Percentiles rank a stretch among this genome's conserved stretches.
Evolutionary conservation across 2,888 invertebrate species (phyloP).

Genomic region (Phania funesta): DNA sequence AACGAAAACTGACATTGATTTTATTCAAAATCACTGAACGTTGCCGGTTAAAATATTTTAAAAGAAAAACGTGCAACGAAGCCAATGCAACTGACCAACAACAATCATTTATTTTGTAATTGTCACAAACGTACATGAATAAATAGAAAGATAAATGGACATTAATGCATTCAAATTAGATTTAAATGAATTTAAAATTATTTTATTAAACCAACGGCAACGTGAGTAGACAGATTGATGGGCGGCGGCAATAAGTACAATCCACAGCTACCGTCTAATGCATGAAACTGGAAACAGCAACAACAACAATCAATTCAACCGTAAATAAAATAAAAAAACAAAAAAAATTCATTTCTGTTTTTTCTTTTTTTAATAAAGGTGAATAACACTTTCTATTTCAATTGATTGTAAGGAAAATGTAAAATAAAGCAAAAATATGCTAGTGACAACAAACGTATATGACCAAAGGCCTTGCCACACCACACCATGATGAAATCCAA

Average conservation of each 20-base stretch:
- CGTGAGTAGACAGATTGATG: constrained; percentile 63
- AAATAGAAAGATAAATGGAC: constrained; percentile 22
- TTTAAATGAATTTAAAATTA: constrained; percentile 23
- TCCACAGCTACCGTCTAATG: background rate
- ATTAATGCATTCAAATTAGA: constrained; percentile 32
- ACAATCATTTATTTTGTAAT: constrained; percentile 23
- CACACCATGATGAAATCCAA: constrained; percentile 27
- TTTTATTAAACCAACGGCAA: constrained; percentile 28
- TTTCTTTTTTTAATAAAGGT: constrained; percentile 46
- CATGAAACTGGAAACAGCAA: background rate
- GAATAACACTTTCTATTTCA: constrained; percentile 64
- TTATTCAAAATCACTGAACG: too few species aligned
- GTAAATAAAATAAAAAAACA: constrained; percentile 24
- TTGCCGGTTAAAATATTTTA: too few species aligned
- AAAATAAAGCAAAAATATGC: background rate
- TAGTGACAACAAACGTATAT: constrained; percentile 18
- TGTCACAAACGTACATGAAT: constrained; percentile 34
- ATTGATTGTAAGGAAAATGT: constrained; percentile 4
- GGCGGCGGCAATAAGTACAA: constrained; percentile 37
- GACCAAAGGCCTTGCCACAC: constrained; percentile 12
- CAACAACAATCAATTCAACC: constrained; percentile 16
- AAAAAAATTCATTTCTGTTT: constrained; percentile 3
- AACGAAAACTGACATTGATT: too few species aligned
- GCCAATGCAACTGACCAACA: background rate
- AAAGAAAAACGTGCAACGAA: too few species aligned